phyloP scores from a whole-genome alignment of 2,888 invertebrate species.

The Megastigmus dorsalis region DNA sequence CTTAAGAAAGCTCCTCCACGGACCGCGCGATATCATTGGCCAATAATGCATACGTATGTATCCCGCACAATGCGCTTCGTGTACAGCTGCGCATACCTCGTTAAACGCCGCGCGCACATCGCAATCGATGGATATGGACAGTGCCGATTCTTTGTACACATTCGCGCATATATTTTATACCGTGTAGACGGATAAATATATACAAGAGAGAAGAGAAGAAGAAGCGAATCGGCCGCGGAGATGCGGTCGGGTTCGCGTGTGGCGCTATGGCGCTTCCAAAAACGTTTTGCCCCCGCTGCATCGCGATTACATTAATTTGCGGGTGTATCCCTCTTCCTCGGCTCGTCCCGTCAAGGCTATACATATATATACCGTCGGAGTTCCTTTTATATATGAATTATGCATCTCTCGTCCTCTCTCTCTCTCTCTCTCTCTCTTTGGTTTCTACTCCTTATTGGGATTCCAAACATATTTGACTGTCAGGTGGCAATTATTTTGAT shows the following conservation, averaged over 20 bases:
- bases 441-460: not conserved
- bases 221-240: too few species aligned
- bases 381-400: conserved; percentile 55
- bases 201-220: too few species aligned
- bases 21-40: too few species aligned
- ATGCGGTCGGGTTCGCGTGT: not conserved
- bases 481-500: conserved; percentile 39
- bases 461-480: conserved; percentile 19
- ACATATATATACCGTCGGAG: too few species aligned
- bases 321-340: not conserved
- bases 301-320: conserved; percentile 31
- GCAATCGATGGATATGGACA: too few species aligned
- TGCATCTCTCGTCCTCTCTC: conserved; percentile 32
- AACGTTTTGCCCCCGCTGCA: not conserved
- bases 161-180: too few species aligned
- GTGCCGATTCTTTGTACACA: too few species aligned
- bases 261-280: conserved; percentile 19
- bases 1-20: too few species aligned
- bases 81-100: not conserved
- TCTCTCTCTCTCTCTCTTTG: not conserved
- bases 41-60: too few species aligned
- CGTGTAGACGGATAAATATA: too few species aligned
- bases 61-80: not conserved
- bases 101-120: not conserved
- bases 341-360: conserved; percentile 26